phyloP scores from a whole-genome alignment of 2,888 invertebrate species.

The Hypena proboscidalis region DNA sequence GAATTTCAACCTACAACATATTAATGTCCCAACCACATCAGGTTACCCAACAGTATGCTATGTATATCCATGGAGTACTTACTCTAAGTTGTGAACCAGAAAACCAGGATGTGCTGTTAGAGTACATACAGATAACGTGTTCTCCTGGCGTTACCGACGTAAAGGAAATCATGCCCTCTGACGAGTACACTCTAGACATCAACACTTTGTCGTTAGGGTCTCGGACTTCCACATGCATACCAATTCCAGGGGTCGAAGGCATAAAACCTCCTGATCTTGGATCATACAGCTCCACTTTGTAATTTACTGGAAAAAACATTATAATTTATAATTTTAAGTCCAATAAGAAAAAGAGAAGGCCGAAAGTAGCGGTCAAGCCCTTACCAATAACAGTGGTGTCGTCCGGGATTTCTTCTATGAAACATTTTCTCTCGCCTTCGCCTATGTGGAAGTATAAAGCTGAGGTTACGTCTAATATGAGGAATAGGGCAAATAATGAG shows the following conservation, averaged over 20 bases:
- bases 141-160: conserved; percentile 99
- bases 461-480: conserved; percentile 72
- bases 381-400: conserved; percentile 99
- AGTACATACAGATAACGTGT: conserved; percentile 99
- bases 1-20: neutral
- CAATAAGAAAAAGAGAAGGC: conserved; percentile 3
- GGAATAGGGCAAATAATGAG: conserved; percentile 67
- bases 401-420: conserved; percentile 99
- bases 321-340: neutral
- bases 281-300: conserved; percentile 98
- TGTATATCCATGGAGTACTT: conserved; percentile 43
- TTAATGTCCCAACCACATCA: too few relatives aligned
- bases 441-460: conserved; percentile 98
- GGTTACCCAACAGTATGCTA: too few relatives aligned
- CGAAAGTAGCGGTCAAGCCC: conserved; percentile 16
- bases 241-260: conserved; percentile 97
- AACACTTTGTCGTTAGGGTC: conserved; percentile 98
- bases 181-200: conserved; percentile 96
- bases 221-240: conserved; percentile 98
- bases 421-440: conserved; percentile 99
- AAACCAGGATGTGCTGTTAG: conserved; percentile 99
- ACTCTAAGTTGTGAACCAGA: conserved; percentile 96
- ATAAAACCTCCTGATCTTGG: conserved; percentile 97
- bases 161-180: conserved; percentile 98
- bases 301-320: conserved; percentile 90